Evolutionary conservation across 1,140 invertebrate species (phyloP).

Genomic region (Mercenaria mercenaria): DNA sequence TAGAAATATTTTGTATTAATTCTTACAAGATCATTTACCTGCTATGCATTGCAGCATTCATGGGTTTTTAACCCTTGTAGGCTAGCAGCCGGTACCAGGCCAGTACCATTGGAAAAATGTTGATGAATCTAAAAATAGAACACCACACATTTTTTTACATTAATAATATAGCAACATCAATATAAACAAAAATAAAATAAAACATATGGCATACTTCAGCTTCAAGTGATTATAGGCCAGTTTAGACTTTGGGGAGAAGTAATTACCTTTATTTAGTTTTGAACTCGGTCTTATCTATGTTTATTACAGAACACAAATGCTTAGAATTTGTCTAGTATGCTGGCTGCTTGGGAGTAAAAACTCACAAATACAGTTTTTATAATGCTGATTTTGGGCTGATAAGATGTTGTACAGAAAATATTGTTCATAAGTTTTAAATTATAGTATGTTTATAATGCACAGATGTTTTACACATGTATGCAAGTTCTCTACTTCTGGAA

Average conservation of each 20-base stretch:
- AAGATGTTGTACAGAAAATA: neutral
- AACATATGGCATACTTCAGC: slow-evolving; percentile 32
- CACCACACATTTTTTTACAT: neutral
- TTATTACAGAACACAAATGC: slow-evolving; percentile 5
- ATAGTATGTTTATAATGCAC: neutral
- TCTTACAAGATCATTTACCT: too few species aligned
- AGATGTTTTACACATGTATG: slow-evolving; percentile 24
- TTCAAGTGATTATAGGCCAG: neutral
- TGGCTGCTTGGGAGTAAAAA: neutral
- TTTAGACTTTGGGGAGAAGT: neutral
- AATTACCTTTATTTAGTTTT: slow-evolving; percentile 46
- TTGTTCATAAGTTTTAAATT: neutral
- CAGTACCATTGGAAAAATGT: too few species aligned
- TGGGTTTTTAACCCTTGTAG: too few species aligned
- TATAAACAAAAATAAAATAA: neutral
- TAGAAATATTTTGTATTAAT: too few species aligned
- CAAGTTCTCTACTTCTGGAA: neutral
- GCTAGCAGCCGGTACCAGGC: too few species aligned
- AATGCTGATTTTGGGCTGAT: neutral
- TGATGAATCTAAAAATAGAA: neutral
- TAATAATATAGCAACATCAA: neutral
- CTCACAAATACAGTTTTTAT: neutral
- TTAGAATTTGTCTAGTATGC: neutral
- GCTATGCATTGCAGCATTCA: too few species aligned
- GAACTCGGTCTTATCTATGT: slow-evolving; percentile 25